phyloP scores from a whole-genome alignment of 2,797 vertebrate species.

The Enteromius argenteus region DNA sequence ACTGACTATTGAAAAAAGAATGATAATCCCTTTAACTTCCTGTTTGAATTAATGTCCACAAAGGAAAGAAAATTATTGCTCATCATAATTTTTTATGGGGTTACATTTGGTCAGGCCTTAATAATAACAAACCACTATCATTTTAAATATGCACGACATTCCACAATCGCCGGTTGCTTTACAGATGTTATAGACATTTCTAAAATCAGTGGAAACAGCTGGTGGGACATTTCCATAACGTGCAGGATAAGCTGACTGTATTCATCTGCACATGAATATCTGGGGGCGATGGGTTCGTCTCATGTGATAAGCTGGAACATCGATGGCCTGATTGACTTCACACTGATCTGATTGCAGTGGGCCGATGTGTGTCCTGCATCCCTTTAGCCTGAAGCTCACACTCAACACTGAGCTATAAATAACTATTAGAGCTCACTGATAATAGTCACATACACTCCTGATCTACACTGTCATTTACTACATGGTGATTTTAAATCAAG shows the following conservation, averaged over 20 bases:
- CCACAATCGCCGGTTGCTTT: background rate
- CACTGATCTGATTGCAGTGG: slow-evolving; percentile 24
- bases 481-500: background rate
- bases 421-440: slow-evolving; percentile 31
- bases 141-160: background rate
- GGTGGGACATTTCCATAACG: background rate
- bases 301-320: background rate
- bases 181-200: background rate
- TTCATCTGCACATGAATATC: background rate
- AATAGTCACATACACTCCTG: slow-evolving; percentile 32
- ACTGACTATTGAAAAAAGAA: background rate
- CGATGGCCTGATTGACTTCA: slow-evolving; percentile 6
- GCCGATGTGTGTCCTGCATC: slow-evolving; percentile 1
- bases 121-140: background rate
- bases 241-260: background rate
- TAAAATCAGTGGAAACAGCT: slow-evolving; percentile 11
- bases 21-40: background rate
- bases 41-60: background rate
- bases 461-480: slow-evolving; percentile 2
- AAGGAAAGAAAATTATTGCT: background rate
- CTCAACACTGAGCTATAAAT: slow-evolving; percentile 50
- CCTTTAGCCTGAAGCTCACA: slow-evolving; percentile 40
- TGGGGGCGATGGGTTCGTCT: background rate
- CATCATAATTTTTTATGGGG: background rate
- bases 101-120: background rate